Evolutionary conservation across 2,113 vertebrate species (phyloP).

Genomic region (Scytalopus superciliaris): DNA sequence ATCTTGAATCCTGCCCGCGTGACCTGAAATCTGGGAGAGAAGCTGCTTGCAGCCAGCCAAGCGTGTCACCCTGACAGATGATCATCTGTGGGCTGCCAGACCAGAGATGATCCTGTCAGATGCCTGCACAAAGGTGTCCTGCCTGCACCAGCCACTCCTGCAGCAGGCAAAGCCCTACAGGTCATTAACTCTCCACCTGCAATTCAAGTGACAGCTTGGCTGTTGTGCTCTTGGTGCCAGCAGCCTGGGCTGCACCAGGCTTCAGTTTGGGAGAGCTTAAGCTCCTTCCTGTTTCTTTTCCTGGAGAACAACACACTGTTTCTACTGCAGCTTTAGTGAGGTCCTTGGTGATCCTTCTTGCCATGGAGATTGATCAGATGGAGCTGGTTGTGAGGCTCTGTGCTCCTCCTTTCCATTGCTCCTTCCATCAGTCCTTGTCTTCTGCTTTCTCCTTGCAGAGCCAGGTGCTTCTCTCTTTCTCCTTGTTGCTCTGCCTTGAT

Average conservation of each 20-base stretch:
- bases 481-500: background rate
- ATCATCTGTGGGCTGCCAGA: background rate
- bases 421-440: background rate
- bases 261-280: background rate
- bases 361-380: fast-evolving
- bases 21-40: background rate
- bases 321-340: background rate
- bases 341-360: background rate
- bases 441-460: background rate
- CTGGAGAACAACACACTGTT: background rate
- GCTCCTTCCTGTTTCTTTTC: background rate
- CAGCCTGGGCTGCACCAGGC: background rate
- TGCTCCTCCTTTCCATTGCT: background rate
- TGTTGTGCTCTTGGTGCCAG: background rate
- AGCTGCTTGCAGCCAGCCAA: background rate
- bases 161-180: background rate
- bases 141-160: background rate
- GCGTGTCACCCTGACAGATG: background rate
- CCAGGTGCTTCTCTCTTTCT: background rate
- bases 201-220: background rate
- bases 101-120: background rate
- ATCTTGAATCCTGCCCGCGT: background rate
- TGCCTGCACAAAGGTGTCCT: background rate
- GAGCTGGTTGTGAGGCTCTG: background rate
- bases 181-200: background rate